Conservation (phyloP, 2,797 vertebrate species). For the Carcharodon carcharias region DNA sequence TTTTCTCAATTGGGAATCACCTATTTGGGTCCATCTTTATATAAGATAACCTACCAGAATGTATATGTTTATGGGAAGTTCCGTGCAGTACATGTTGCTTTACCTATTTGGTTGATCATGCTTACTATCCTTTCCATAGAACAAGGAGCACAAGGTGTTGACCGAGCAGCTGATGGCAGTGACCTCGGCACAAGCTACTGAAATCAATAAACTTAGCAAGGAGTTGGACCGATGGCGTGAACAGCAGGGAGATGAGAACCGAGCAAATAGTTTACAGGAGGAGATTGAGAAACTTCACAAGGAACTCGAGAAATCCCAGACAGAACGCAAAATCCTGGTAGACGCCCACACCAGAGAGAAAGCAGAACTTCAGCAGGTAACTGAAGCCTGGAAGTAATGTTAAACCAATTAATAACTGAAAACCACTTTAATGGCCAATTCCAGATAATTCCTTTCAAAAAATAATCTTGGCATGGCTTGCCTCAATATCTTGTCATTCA, state of each 20-base stretch:
- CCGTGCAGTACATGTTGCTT: neutral
- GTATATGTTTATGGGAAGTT: neutral
- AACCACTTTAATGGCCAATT: neutral
- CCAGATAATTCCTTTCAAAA: neutral
- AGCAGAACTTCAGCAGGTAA: constrained; percentile 67
- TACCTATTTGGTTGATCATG: neutral
- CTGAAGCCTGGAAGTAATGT: neutral
- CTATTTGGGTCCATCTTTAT: neutral
- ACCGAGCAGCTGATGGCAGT: constrained; percentile 62
- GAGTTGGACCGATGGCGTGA: constrained; percentile 62
- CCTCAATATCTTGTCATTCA: too few relatives aligned
- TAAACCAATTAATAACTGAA: neutral
- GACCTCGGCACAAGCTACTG: constrained; percentile 52
- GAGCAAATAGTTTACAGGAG: constrained; percentile 63
- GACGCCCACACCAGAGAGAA: constrained; percentile 70
- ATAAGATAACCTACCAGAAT: neutral
- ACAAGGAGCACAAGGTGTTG: constrained; percentile 67
- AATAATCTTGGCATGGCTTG: neutral
- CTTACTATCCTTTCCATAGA: constrained; percentile 53
- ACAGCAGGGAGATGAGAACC: constrained; percentile 49
- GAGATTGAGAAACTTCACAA: constrained; percentile 66
- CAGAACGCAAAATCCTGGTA: constrained; percentile 60
- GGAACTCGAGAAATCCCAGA: constrained; percentile 63
- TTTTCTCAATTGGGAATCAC: neutral
- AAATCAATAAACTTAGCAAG: constrained; percentile 75